A percentile compares a stretch with the other conserved stretches of the same genome.
Evolutionary conservation across 1,140 invertebrate genomes (phyloP).

Genomic region (Anastrepha ludens): DNA sequence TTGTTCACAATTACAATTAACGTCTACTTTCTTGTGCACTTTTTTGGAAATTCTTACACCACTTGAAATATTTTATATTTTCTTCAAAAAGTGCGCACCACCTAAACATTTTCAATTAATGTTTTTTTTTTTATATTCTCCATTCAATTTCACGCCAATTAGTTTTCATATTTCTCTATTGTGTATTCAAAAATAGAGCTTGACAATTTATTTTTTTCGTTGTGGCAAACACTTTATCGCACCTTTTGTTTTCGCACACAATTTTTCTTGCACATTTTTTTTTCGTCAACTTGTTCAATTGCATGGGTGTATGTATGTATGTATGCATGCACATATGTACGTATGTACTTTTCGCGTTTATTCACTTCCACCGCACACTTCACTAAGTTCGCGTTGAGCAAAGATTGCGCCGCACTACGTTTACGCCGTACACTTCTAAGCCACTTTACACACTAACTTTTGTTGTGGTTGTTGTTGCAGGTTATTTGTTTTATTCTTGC

Average conservation of each 20-base stretch:
- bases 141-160: neutral
- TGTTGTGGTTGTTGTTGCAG: neutral
- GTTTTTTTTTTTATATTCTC: too few species aligned
- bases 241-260: neutral
- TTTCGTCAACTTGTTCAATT: neutral
- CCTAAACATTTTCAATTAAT: too few species aligned
- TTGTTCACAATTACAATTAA: too few species aligned
- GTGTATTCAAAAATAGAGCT: neutral
- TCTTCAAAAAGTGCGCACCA: too few species aligned
- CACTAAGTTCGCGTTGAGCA: neutral
- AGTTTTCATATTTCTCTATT: slow-evolving; percentile 8
- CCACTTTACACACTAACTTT: neutral
- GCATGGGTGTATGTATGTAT: too few species aligned
- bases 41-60: too few species aligned
- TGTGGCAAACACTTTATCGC: neutral
- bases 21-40: too few species aligned
- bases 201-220: neutral
- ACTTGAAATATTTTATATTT: too few species aligned
- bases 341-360: neutral
- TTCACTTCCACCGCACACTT: neutral
- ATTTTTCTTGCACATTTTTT: neutral
- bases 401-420: neutral
- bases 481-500: neutral
- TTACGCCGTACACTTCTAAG: neutral
- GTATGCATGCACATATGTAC: neutral